Evolutionary conservation across 2,797 vertebrate genomes (phyloP).

Genomic region (Neostethus bicornis): DNA sequence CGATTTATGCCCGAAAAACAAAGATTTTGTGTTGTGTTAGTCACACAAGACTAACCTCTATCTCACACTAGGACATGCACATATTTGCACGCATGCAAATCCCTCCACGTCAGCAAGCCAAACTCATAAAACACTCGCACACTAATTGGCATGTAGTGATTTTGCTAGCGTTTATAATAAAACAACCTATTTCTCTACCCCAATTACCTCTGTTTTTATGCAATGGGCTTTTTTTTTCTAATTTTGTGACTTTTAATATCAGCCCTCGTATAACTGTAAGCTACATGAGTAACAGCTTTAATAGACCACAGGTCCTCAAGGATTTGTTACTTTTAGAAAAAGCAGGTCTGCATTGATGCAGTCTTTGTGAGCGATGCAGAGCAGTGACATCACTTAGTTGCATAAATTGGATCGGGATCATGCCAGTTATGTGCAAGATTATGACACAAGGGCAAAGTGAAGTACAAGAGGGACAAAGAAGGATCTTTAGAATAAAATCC

Average conservation of each 20-base stretch:
- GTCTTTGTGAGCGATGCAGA: slow-evolving; percentile 47
- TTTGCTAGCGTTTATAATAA: slow-evolving; percentile 56
- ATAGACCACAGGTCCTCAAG: slow-evolving; percentile 46
- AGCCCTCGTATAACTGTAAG: slow-evolving; percentile 47
- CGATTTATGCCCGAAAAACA: slow-evolving; percentile 50
- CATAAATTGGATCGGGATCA: slow-evolving; percentile 58
- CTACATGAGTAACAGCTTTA: slow-evolving; percentile 56
- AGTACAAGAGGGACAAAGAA: slow-evolving; percentile 34
- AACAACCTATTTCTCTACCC: slow-evolving; percentile 52
- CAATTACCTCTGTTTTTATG: slow-evolving; percentile 62
- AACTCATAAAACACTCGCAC: slow-evolving; percentile 62
- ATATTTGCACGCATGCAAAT: slow-evolving; percentile 44
- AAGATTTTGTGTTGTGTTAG: slow-evolving; percentile 56
- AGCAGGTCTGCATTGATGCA: slow-evolving; percentile 35
- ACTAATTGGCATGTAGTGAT: slow-evolving; percentile 67
- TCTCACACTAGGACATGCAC: slow-evolving; percentile 31
- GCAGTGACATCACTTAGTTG: slow-evolving; percentile 70
- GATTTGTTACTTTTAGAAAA: slow-evolving; percentile 55
- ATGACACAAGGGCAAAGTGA: slow-evolving; percentile 58
- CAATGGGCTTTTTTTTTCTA: slow-evolving; percentile 70
- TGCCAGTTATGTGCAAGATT: slow-evolving; percentile 55
- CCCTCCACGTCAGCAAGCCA: slow-evolving; percentile 47
- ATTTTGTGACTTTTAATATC: slow-evolving; percentile 62
- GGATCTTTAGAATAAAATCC: slow-evolving; percentile 54
- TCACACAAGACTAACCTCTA: slow-evolving; percentile 56